Base-by-base conservation (phyloP, 37 sponge, comb jelly and placozoan genomes). In the Petrosia ficiformis region DNA sequence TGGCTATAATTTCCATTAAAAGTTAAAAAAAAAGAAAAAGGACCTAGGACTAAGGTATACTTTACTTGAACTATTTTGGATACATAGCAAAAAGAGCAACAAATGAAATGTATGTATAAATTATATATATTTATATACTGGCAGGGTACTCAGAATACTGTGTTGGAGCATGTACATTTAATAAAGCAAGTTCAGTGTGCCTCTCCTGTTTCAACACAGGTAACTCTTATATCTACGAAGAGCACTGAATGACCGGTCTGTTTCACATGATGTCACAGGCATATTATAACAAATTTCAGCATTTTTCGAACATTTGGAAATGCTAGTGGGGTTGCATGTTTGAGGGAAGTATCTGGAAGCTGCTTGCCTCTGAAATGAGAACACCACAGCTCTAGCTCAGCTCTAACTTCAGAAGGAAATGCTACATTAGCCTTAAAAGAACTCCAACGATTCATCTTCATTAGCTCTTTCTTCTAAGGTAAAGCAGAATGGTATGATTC, bases 221-320 rank as follows among this genome's bases (percentile, higher is more conserved):
- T 77, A 83, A 25, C 72, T 76, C 71, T 83, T 83, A 1, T 76
- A n/a, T 14, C 84, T 48, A 26, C 84, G 77, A 16, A 83, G 70
- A 35, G 65, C 70, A 58, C 77, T 77, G 30, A 83, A 14, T 26
- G 58, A 72, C 11, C 72, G 71, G 37, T 83, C 84, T 30, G 67
- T 43, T 48, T 83, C 76, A 22, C 83, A 75, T 24, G 58, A 67
- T 35, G 76, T 83, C 2, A 83, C 76, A 30, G 83, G 83, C 6
- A 83, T 4, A 61, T 71, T 36, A 70, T 70, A 11, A 80, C 58
- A 28, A 70, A 11, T 14, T 33, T 37, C 35, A 80, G 39, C 60
- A 80, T 22, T 11, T 11, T 25, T 42, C 60, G 43, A 41, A 81
- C 44, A 61, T 81, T 81, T n/a, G 81, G 81, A 43, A 56, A 82